Conservation (phyloP, 2,888 invertebrate species). For the Eurytoma californica region DNA sequence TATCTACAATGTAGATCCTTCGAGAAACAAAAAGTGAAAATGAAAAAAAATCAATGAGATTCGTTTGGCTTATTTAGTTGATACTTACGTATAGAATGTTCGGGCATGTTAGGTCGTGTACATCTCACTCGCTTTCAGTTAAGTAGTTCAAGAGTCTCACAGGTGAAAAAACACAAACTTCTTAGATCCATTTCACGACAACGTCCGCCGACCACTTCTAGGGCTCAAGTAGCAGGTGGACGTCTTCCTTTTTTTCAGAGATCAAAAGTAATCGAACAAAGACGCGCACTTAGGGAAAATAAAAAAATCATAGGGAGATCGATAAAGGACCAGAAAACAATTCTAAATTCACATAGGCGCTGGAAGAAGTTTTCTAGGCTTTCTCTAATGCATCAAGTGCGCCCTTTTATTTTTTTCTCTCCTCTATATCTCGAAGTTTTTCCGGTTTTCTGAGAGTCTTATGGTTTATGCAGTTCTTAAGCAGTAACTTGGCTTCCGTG, state of each 20-base stretch:
- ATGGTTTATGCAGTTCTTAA: conserved; percentile 24
- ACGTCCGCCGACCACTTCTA: conserved; percentile 48
- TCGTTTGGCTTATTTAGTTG: conserved; percentile 23
- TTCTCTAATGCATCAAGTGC: conserved; percentile 41
- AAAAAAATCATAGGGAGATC: not conserved
- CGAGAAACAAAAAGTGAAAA: conserved; percentile 33
- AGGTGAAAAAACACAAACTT: not conserved
- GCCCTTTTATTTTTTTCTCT: not conserved
- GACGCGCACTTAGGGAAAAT: not conserved
- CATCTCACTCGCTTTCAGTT: conserved; percentile 11
- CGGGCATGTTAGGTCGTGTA: conserved; percentile 26
- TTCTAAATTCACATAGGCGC: conserved; percentile 40
- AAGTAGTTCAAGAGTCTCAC: not conserved
- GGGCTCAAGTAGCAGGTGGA: conserved; percentile 55
- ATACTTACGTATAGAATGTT: conserved; percentile 45
- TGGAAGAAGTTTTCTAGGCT: conserved; percentile 45
- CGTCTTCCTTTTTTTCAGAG: conserved; percentile 16
- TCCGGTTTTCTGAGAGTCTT: not conserved
- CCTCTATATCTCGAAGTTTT: conserved; percentile 11
- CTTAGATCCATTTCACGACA: conserved; percentile 3
- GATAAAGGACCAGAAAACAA: conserved; percentile 34
- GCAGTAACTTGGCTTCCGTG: not conserved
- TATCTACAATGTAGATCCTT: conserved; percentile 6
- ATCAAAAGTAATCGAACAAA: not conserved
- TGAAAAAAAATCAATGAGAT: conserved; percentile 19